These are phyloP conservation scores for Chlorops oryzae DNA, from an alignment of 1,140 invertebrate species.

Conservation along the genomic window DNA sequence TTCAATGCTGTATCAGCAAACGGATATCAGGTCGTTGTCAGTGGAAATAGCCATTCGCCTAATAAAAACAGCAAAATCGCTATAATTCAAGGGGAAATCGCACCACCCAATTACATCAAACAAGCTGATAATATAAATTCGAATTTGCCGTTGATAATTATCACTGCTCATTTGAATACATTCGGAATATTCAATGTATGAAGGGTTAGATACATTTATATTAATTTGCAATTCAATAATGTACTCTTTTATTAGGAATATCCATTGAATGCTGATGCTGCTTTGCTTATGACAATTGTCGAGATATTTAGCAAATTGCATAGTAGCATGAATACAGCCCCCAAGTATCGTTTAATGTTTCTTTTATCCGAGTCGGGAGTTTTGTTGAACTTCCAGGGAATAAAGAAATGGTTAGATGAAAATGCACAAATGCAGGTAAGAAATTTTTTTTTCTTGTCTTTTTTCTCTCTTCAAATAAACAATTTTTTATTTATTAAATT, in stretches of 20 bases:
- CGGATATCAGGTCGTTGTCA: conserved; percentile 81
- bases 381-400: conserved; percentile 87
- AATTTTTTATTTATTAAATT: background rate
- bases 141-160: conserved; percentile 75
- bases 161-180: conserved; percentile 92
- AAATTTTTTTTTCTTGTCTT: background rate
- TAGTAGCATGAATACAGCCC: conserved; percentile 68
- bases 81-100: conserved; percentile 79
- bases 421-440: conserved; percentile 61
- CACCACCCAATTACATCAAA: conserved; percentile 39
- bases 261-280: conserved; percentile 62
- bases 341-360: conserved; percentile 85
- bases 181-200: conserved; percentile 81
- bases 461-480: conserved; percentile 10
- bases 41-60: conserved; percentile 57
- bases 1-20: conserved; percentile 83
- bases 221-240: background rate
- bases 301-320: conserved; percentile 90
- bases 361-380: conserved; percentile 87
- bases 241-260: conserved; percentile 28
- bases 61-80: conserved; percentile 75
- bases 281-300: conserved; percentile 80
- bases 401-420: conserved; percentile 90
- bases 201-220: background rate
- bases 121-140: conserved; percentile 63